phyloP scores from a whole-genome alignment of 1,140 invertebrate species.

The Pseudachorutes palmiensis region DNA sequence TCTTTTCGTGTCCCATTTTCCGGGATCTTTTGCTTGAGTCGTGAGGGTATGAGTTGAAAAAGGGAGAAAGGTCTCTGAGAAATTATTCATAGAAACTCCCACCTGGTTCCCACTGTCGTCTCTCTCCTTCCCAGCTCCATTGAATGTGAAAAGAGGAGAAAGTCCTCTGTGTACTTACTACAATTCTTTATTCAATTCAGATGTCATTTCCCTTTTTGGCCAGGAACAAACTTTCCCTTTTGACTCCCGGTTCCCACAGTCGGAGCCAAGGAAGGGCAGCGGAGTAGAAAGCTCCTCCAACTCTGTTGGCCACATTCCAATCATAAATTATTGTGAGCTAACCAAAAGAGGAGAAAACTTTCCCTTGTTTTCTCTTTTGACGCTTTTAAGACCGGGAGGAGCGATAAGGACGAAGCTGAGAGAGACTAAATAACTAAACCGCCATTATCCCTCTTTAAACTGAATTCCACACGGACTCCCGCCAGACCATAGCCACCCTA shows the following conservation, averaged over 20 bases:
- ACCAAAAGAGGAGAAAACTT: neutral
- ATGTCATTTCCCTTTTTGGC: too few relatives aligned
- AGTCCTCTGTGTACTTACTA: neutral
- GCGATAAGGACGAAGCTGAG: neutral
- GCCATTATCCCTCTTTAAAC: neutral
- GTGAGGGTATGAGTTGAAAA: too few relatives aligned
- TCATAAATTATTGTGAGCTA: neutral
- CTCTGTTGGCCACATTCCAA: neutral
- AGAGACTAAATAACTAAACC: neutral
- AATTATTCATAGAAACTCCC: neutral
- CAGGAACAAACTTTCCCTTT: neutral
- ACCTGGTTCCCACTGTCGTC: neutral
- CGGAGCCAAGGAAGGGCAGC: neutral
- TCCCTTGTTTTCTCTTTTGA: neutral
- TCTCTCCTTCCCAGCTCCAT: neutral
- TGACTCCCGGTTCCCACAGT: neutral
- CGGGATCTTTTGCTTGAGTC: neutral
- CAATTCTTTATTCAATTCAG: conserved; percentile 2
- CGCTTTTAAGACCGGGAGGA: neutral
- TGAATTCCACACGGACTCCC: neutral
- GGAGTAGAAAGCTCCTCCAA: neutral
- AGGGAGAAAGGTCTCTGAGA: neutral
- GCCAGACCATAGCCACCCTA: neutral
- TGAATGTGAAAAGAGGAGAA: too few relatives aligned
- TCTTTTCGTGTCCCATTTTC: neutral